Evolutionary conservation across 1,140 invertebrate genomes (phyloP), one percentile per base, ranked within the genome.

Genomic region (Neodiprion virginianus): DNA sequence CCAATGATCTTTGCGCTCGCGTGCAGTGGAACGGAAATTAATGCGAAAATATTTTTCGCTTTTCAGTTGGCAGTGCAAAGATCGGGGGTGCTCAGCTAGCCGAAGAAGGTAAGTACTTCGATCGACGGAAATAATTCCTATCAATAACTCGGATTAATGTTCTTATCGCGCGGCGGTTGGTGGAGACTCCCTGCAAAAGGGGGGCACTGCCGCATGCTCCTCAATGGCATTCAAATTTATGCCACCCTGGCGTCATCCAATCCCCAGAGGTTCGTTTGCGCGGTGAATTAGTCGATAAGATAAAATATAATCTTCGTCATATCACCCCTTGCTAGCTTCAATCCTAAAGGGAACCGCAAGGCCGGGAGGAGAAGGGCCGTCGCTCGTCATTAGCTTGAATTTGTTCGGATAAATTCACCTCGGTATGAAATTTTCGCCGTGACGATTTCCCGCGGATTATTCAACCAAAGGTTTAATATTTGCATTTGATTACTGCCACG

Each of bases 61-160:
- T 89, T 89, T 75, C 84, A 89, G 88, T 83, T 73, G 88, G 84
- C 73, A 80, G 83, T 76, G 83, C 86, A 47, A 89, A 89, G 70
- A 87, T 88, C 81, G 89, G 89, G 72, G 89, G 89, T 47, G 87
- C 87, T 21, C 89, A 90, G 78, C 80, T 89, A 28, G 88, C 89
- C 69, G 89, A 90, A 76, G 89, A 90, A 89, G 89, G 90, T 90
- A 80, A 87, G 88, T 81, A 21, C 77, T 72, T 53, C 47, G 69
- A 67, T 76, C 69, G 8, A 71, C 74, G 71, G 61, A 66, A 78
- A 75, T 74, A 73, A 48, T 67, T 50, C 48, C 67, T 23, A n/a
- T 49, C 48, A 17, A 74, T 67, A 73, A 66, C 71, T n/a, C 21
- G 53, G 28, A 5, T 40, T 40, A 5, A 40, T 40, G 28, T 40